A percentile compares a stretch with the other conserved stretches of the same genome.
Conservation (phyloP, 2,888 invertebrate species). For the Copidosoma aretas region DNA sequence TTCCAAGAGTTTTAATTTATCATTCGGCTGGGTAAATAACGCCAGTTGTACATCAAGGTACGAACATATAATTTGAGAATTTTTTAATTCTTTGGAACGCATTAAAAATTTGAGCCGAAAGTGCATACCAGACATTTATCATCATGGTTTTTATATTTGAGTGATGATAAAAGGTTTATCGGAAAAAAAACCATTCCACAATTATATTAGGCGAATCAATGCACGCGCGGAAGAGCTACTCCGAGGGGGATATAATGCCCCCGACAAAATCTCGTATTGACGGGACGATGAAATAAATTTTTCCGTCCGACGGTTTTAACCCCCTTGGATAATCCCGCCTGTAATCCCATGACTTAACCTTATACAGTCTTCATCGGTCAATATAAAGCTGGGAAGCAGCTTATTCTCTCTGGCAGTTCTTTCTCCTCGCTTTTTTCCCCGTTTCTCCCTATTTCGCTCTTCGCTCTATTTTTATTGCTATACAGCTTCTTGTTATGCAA, state of each 20-base stretch:
- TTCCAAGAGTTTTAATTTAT: too few relatives aligned
- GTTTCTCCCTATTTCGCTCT: not conserved
- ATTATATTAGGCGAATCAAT: not conserved
- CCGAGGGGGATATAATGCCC: not conserved
- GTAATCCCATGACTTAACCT: slow-evolving; percentile 21
- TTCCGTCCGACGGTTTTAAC: slow-evolving; percentile 12
- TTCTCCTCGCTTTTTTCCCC: not conserved
- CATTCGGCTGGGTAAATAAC: too few relatives aligned
- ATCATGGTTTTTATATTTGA: too few relatives aligned
- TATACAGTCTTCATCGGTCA: slow-evolving; percentile 14
- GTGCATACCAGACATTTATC: too few relatives aligned
- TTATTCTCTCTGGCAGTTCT: not conserved
- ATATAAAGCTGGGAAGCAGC: slow-evolving; percentile 3
- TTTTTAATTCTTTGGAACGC: too few relatives aligned
- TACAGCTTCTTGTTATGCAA: not conserved
- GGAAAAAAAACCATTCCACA: too few relatives aligned
- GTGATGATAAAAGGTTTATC: too few relatives aligned
- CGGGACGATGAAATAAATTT: slow-evolving; percentile 23
- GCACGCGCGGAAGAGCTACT: not conserved
- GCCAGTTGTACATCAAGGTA: too few relatives aligned
- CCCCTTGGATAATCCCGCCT: slow-evolving; percentile 13
- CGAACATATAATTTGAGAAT: too few relatives aligned
- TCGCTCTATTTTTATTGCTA: not conserved
- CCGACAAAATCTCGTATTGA: slow-evolving; percentile 9
- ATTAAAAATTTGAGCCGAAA: too few relatives aligned